A percentile compares a stretch with the other conserved stretches of the same genome.
Conservation (phyloP, 1,140 invertebrate species). For the Microvelia longipes region DNA sequence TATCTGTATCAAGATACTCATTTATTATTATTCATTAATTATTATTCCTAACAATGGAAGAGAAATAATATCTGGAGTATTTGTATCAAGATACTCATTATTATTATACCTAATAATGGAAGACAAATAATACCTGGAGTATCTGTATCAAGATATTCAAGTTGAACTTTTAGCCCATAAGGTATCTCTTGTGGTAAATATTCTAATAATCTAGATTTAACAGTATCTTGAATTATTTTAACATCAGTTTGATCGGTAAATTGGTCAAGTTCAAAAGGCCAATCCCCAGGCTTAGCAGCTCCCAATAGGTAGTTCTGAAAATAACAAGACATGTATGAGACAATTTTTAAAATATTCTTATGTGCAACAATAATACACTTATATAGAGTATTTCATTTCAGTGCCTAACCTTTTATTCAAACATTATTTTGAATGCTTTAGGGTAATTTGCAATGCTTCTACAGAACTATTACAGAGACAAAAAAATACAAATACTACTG, state of each 20-base stretch:
- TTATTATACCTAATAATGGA: too few relatives aligned
- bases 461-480: constrained; percentile 5
- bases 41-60: too few relatives aligned
- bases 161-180: constrained; percentile 46
- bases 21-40: too few relatives aligned
- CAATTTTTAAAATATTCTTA: constrained; percentile 3
- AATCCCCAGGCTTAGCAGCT: constrained; percentile 42
- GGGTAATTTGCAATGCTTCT: background rate
- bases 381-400: constrained; percentile 2
- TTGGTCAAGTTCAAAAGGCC: constrained; percentile 45
- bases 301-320: constrained; percentile 54
- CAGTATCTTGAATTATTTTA: constrained; percentile 48
- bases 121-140: constrained; percentile 33
- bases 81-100: too few relatives aligned
- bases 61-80: too few relatives aligned
- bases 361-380: constrained; percentile 5
- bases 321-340: constrained; percentile 11
- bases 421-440: background rate
- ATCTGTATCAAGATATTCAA: constrained; percentile 49
- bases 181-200: constrained; percentile 65
- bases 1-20: constrained; percentile 43
- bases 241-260: constrained; percentile 56
- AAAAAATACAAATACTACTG: background rate
- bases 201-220: constrained; percentile 65
- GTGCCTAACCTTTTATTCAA: background rate